Conservation (phyloP, 2,113 vertebrate species). For the Tyto alba region DNA sequence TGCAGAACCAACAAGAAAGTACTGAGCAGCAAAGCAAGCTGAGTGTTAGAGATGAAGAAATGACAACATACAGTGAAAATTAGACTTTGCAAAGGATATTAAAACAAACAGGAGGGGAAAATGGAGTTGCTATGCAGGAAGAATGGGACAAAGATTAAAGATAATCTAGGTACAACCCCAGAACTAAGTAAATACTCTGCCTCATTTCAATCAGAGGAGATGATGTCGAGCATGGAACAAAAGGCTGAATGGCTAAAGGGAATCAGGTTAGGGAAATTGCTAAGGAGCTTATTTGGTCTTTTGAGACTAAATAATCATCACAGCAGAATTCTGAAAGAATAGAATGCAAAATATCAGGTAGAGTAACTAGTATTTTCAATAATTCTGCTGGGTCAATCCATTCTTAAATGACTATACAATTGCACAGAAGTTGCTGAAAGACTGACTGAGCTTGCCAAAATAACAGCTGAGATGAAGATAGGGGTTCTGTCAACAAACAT, state of each 20-base stretch:
- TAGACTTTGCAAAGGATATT: not conserved
- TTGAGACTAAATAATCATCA: not conserved
- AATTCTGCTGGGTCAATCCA: not conserved
- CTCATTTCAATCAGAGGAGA: not conserved
- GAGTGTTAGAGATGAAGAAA: not conserved
- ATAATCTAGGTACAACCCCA: not conserved
- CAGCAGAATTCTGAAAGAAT: not conserved
- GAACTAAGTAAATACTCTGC: not conserved
- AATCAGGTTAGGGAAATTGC: not conserved
- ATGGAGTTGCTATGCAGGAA: not conserved
- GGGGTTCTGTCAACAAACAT: not conserved
- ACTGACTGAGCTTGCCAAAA: not conserved
- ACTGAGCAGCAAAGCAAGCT: not conserved
- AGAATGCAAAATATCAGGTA: not conserved
- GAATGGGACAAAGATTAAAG: not conserved
- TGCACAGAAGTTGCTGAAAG: not conserved
- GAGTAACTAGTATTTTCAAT: not conserved
- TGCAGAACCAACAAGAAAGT: not conserved
- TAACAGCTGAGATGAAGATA: not conserved
- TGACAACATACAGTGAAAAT: not conserved
- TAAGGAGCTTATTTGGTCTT: constrained; percentile 31
- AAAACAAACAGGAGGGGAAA: fast-evolving
- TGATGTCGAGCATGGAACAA: not conserved
- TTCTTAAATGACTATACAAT: not conserved
- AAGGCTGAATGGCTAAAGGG: not conserved